A percentile compares a stretch with the other conserved stretches of the same genome.
phyloP scores from a whole-genome alignment of 1,140 invertebrate species.

The Galendromus occidentalis region DNA sequence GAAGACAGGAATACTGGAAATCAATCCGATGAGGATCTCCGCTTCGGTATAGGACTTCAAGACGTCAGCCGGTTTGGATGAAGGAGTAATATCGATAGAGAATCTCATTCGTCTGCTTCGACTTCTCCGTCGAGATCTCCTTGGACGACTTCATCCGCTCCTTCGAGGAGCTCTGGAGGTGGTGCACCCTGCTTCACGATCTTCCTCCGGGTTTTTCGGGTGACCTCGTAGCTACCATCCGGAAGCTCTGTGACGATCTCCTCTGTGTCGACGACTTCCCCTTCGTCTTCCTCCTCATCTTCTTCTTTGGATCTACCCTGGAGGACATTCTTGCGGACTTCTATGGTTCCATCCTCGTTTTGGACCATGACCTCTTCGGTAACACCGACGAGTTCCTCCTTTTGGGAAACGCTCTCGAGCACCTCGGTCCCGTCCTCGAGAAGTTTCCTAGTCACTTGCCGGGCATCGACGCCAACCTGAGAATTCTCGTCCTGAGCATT shows the following conservation, averaged over 20 bases:
- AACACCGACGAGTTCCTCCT: background rate
- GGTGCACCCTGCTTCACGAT: background rate
- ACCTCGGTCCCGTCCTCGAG: background rate
- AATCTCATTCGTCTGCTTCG: too few species aligned
- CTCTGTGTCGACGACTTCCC: background rate
- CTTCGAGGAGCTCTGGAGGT: background rate
- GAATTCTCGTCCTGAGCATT: background rate
- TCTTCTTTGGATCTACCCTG: background rate
- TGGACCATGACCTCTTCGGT: constrained; percentile 3
- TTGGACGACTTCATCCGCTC: background rate
- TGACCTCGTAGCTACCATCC: background rate
- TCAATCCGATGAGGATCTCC: too few species aligned
- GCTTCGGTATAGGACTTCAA: too few species aligned
- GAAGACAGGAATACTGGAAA: too few species aligned
- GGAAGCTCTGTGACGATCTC: constrained; percentile 1
- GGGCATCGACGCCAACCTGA: background rate
- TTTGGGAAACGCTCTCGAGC: background rate
- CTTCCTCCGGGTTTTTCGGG: background rate
- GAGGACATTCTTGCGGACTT: background rate
- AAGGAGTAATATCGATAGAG: too few species aligned
- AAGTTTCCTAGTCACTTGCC: background rate
- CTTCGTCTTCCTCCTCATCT: background rate
- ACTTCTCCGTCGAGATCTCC: background rate
- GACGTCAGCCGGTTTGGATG: too few species aligned
- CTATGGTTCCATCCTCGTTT: background rate